Percentiles rank a stretch among this genome's conserved stretches.
phyloP scores from a whole-genome alignment of 2,113 vertebrate species.

The Pandion haliaetus region DNA sequence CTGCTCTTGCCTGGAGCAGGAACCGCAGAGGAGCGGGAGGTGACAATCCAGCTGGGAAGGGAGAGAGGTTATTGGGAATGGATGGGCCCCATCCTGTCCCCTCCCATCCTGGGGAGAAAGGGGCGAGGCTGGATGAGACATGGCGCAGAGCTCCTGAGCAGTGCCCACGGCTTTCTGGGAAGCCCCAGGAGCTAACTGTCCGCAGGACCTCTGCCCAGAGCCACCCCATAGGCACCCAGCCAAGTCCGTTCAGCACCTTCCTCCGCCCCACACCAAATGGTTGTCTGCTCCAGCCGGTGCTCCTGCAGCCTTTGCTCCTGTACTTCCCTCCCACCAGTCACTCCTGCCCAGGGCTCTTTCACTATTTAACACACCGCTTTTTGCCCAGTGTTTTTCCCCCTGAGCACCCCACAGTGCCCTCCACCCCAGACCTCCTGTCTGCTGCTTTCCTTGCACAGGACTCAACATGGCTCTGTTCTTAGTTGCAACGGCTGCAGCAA shows the following conservation, averaged over 20 bases:
- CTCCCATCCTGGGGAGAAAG: background rate
- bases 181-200: background rate
- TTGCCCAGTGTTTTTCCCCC: background rate
- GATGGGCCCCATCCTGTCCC: background rate
- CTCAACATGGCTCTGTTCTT: background rate
- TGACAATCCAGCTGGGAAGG: background rate
- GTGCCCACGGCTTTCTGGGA: background rate
- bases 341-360: background rate
- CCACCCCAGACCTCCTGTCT: background rate
- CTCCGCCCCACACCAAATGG: background rate
- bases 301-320: background rate
- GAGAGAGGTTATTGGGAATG: background rate
- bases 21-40: background rate
- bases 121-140: background rate
- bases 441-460: background rate
- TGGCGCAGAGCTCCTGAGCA: background rate
- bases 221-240: background rate
- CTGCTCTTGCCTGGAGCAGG: background rate
- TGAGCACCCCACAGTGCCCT: background rate
- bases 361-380: background rate
- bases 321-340: background rate
- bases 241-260: background rate
- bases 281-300: accelerated
- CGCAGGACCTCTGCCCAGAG: background rate
- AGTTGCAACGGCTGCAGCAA: background rate